Conservation (phyloP, 2,113 vertebrate genomes). For the Tupaia chinensis region DNA sequence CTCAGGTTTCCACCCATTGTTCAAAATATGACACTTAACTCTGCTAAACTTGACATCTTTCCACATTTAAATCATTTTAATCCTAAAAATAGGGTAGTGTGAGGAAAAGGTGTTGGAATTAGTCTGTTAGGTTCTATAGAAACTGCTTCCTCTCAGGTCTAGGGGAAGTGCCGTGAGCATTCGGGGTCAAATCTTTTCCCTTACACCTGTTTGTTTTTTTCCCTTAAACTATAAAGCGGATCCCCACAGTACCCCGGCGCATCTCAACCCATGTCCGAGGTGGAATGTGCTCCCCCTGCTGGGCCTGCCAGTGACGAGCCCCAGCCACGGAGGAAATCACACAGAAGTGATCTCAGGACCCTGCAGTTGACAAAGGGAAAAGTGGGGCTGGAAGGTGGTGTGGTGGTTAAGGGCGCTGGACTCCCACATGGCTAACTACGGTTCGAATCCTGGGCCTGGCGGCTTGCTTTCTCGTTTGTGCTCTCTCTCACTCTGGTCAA, state of each 20-base stretch:
- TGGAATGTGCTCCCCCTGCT: neutral
- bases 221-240: neutral
- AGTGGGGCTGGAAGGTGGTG: neutral
- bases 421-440: no score
- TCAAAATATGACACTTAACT: conserved; percentile 5
- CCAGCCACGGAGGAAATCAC: neutral
- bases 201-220: neutral
- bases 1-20: neutral
- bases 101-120: conserved; percentile 80
- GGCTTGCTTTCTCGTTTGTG: no score
- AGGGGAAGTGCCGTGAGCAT: conserved; percentile 77
- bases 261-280: conserved; percentile 39
- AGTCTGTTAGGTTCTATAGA: conserved; percentile 72
- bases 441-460: no score
- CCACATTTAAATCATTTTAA: conserved; percentile 54
- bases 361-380: neutral
- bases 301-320: neutral
- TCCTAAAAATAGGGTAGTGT: conserved; percentile 76
- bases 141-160: conserved; percentile 77
- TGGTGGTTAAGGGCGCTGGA: no score
- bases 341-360: neutral
- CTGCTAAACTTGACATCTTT: neutral
- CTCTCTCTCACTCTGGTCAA: no score
- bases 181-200: conserved; percentile 62
- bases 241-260: conserved; percentile 79